Evolutionary conservation across 2,888 invertebrate genomes (phyloP).

Genomic region (Microctonus brassicae): DNA sequence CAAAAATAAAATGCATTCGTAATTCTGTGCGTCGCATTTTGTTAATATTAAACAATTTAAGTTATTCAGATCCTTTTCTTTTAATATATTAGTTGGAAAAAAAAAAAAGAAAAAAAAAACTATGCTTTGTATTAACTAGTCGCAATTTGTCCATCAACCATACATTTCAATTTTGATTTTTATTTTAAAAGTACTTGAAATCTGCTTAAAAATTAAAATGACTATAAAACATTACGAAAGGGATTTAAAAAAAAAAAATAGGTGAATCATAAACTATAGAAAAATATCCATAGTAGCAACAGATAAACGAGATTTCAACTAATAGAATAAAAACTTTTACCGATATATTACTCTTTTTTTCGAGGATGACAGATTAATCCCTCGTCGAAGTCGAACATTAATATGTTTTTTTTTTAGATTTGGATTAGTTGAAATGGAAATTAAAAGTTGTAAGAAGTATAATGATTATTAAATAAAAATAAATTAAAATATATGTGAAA

Average conservation of each 20-base stretch:
- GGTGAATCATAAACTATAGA: neutral
- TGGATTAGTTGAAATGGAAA: neutral
- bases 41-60: neutral
- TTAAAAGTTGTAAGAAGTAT: neutral
- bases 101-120: neutral
- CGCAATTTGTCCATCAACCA: neutral
- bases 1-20: too few relatives aligned
- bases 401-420: constrained; percentile 8
- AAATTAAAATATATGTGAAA: neutral
- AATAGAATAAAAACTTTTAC: neutral
- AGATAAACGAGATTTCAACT: neutral
- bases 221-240: neutral
- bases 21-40: neutral
- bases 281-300: neutral
- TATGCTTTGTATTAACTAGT: neutral
- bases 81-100: neutral
- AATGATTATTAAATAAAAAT: constrained; percentile 23
- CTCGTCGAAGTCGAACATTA: constrained; percentile 7
- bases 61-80: neutral
- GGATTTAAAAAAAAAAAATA: neutral
- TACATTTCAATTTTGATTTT: neutral
- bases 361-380: constrained; percentile 17
- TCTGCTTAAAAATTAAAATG: neutral
- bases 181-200: neutral
- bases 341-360: constrained; percentile 12